These are phyloP conservation scores for Heterotilapia buettikoferi DNA, from an alignment of 2,113 vertebrate genomes.

Conservation along the genomic window DNA sequence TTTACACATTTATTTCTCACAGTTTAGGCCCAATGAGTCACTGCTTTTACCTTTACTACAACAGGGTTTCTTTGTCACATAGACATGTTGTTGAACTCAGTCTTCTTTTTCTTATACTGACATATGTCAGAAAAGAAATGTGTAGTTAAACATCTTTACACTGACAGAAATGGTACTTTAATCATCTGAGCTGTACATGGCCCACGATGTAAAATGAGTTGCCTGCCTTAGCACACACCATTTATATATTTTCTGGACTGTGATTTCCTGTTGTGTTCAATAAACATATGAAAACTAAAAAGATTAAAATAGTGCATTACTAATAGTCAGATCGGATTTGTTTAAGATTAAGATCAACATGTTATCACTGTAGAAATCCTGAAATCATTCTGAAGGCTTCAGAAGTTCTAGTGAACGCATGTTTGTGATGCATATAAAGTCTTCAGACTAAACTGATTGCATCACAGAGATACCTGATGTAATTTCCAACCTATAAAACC, in stretches of 20 bases:
- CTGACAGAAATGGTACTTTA: not conserved
- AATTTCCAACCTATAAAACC: not conserved
- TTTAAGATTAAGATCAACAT: not conserved
- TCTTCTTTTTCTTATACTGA: not conserved
- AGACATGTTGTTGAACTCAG: not conserved
- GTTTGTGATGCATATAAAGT: not conserved
- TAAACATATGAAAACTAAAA: not conserved
- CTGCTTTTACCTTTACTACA: not conserved
- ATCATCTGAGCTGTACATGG: not conserved
- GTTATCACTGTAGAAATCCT: not conserved
- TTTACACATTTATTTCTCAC: not conserved
- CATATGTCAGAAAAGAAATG: fast-evolving
- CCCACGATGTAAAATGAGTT: not conserved
- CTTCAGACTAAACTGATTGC: not conserved
- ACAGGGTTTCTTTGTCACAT: not conserved
- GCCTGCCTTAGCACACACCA: not conserved
- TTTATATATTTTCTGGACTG: not conserved
- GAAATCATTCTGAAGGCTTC: fast-evolving
- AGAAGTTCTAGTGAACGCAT: not conserved
- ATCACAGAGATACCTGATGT: not conserved
- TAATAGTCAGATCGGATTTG: fast-evolving
- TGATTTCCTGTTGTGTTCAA: not conserved
- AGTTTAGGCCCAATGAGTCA: not conserved
- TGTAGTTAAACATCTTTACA: not conserved
- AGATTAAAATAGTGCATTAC: not conserved